A percentile compares a stretch with the other conserved stretches of the same genome.
These are phyloP conservation scores for Dromococcyx pavoninus DNA, from an alignment of 2,797 vertebrate species.

Conservation along the genomic window DNA sequence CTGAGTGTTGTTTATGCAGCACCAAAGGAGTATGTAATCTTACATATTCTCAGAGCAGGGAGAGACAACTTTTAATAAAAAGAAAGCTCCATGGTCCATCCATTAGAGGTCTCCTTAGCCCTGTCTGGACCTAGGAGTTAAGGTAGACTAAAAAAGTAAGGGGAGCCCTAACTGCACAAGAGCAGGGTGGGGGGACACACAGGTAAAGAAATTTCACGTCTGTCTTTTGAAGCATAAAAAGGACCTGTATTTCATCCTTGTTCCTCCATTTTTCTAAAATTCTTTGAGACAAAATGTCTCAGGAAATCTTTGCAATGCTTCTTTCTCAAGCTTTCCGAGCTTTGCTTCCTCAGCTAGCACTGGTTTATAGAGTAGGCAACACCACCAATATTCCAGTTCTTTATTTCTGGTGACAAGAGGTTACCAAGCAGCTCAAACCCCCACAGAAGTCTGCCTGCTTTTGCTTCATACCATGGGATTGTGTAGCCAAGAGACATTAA, in stretches of 20 bases:
- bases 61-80: neutral
- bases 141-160: neutral
- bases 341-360: neutral
- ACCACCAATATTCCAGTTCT: neutral
- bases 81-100: neutral
- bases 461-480: neutral
- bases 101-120: neutral
- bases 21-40: neutral
- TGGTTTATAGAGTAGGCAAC: neutral
- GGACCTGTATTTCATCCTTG: neutral
- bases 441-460: neutral
- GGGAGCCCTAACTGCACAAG: neutral
- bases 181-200: accelerated
- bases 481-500: conserved; percentile 6
- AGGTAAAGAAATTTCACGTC: neutral
- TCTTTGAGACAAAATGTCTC: neutral
- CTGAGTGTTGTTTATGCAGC: neutral
- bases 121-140: neutral
- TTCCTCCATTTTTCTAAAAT: neutral
- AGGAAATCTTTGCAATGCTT: neutral
- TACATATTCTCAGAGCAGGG: neutral
- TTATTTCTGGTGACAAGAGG: neutral
- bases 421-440: neutral
- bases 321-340: neutral
- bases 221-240: neutral